A percentile compares a stretch with the other conserved stretches of the same genome.
phyloP scores from a whole-genome alignment of 2,888 invertebrate species.

The Tridacna crocea region DNA sequence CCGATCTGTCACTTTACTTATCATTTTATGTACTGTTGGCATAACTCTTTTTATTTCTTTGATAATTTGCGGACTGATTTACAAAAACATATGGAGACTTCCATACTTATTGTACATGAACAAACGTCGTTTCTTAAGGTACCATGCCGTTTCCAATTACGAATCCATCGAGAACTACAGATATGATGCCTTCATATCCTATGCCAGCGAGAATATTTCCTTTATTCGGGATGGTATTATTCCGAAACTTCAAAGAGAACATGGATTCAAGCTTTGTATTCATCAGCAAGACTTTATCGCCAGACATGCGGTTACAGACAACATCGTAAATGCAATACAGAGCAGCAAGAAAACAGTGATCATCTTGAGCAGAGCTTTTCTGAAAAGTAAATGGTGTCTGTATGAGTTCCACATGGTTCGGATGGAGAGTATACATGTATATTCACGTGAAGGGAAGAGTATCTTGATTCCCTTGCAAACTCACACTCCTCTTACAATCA shows the following conservation, averaged over 20 bases:
- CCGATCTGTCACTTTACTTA: not conserved
- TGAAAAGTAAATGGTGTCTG: conserved; percentile 63
- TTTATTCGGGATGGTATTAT: conserved; percentile 32
- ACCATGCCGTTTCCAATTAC: not conserved
- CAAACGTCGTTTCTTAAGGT: conserved; percentile 26
- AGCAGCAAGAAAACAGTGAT: conserved; percentile 65
- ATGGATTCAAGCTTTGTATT: conserved; percentile 58
- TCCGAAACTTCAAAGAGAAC: conserved; percentile 25
- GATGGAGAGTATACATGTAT: conserved; percentile 61
- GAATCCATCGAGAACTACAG: conserved; percentile 16
- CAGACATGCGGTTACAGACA: conserved; percentile 57
- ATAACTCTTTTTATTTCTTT: conserved; percentile 20
- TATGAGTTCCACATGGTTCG: conserved; percentile 67
- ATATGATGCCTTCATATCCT: conserved; percentile 61
- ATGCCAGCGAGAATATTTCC: conserved; percentile 37
- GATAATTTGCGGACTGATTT: conserved; percentile 30
- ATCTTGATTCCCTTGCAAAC: no score
- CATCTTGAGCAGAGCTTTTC: conserved; percentile 53
- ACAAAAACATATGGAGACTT: conserved; percentile 57
- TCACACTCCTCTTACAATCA: no score
- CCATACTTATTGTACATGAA: conserved; percentile 48
- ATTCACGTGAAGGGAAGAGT: conserved; percentile 23
- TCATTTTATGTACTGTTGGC: not conserved
- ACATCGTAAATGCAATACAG: conserved; percentile 62
- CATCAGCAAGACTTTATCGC: conserved; percentile 65